These are phyloP conservation scores for Boulengeromyrus knoepffleri DNA, from an alignment of 2,113 vertebrate species.

Conservation along the genomic window DNA sequence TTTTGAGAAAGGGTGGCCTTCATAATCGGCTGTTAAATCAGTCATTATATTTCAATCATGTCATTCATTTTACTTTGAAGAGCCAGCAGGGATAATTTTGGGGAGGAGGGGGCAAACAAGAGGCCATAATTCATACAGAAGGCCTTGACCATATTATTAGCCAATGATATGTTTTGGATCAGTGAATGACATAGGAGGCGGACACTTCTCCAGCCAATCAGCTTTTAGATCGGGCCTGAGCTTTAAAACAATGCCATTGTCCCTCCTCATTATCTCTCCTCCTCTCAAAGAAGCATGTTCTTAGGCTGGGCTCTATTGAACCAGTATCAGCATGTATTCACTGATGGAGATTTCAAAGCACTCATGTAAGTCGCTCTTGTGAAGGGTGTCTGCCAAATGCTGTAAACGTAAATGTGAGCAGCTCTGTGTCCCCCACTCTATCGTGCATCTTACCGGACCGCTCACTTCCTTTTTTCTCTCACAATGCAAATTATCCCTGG, in stretches of 20 bases:
- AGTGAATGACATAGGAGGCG: not conserved
- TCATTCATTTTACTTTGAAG: not conserved
- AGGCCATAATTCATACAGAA: not conserved
- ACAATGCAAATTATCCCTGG: conserved; percentile 22
- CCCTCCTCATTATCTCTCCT: not conserved
- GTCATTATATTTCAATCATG: not conserved
- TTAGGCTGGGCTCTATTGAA: not conserved
- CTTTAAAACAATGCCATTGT: not conserved
- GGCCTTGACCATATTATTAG: not conserved
- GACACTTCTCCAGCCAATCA: not conserved
- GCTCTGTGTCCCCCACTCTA: too few species aligned
- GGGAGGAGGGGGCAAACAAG: not conserved
- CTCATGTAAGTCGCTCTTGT: not conserved
- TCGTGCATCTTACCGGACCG: not conserved
- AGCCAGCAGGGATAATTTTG: not conserved
- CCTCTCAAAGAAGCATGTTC: not conserved
- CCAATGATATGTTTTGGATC: not conserved
- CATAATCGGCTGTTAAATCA: not conserved
- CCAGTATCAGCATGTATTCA: not conserved
- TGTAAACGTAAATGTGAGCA: not conserved
- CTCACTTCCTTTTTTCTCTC: not conserved
- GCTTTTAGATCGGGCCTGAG: not conserved
- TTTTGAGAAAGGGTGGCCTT: not conserved
- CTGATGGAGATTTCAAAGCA: not conserved
- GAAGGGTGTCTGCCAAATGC: not conserved